phyloP scores from a whole-genome alignment of 2,113 vertebrate species.

The Hydrolagus affinis region DNA sequence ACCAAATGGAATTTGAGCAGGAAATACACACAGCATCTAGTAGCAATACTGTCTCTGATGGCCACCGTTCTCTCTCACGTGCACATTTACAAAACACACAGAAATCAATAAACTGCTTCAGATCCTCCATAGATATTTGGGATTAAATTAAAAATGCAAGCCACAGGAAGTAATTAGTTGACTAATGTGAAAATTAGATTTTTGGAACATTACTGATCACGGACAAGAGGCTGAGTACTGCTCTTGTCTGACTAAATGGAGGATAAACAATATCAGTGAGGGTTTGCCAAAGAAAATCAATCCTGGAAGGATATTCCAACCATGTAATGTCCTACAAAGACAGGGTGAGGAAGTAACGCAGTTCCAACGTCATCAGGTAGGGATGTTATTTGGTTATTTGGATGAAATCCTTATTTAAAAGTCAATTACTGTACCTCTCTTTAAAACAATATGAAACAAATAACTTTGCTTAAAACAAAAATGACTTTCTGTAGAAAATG shows the following conservation, averaged over 20 bases:
- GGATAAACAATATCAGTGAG: background rate
- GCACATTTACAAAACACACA: background rate
- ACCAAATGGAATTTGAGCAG: background rate
- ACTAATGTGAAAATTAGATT: background rate
- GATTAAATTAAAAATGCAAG: conserved; percentile 1
- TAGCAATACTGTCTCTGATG: background rate
- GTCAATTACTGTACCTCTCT: no score
- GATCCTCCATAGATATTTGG: background rate
- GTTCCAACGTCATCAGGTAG: background rate
- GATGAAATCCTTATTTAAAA: no score
- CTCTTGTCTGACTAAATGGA: background rate
- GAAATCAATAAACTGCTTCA: background rate
- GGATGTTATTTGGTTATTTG: background rate
- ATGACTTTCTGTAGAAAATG: no score
- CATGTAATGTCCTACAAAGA: background rate
- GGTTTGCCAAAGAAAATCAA: background rate
- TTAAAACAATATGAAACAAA: no score
- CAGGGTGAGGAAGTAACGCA: background rate
- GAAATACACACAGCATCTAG: background rate
- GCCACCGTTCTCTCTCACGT: background rate
- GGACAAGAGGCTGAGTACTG: background rate
- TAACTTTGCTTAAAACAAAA: no score
- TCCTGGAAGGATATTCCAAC: background rate
- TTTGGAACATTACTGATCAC: background rate
- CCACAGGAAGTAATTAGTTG: background rate